These are phyloP conservation scores for Oligia strigilis DNA, from an alignment of 2,888 invertebrate species.

Conservation along the genomic window DNA sequence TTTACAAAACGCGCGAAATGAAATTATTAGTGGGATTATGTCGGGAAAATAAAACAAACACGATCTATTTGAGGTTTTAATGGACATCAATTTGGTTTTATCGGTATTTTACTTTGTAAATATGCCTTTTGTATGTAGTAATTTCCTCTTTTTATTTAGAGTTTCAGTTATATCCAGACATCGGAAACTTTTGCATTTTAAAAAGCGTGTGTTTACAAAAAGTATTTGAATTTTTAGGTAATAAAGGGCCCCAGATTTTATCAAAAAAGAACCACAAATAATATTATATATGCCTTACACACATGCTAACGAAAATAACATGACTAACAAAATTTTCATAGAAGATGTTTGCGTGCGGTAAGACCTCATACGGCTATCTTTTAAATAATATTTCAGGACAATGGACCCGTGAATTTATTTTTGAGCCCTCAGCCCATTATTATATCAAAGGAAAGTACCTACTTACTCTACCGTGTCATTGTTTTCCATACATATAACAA, in stretches of 20 bases:
- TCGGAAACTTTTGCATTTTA: background rate
- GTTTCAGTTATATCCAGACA: constrained; percentile 2
- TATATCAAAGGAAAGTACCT: constrained; percentile 38
- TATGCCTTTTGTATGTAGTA: constrained; percentile 11
- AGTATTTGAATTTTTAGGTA: constrained; percentile 3
- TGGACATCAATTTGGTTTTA: constrained; percentile 43
- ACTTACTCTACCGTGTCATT: constrained; percentile 49
- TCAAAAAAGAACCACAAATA: constrained; percentile 25
- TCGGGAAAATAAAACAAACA: constrained; percentile 65
- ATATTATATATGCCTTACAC: constrained; percentile 22
- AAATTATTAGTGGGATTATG: constrained; percentile 67
- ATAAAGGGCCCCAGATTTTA: constrained; percentile 5
- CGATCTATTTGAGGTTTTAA: constrained; percentile 42
- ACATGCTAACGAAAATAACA: constrained; percentile 48
- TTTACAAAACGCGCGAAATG: constrained; percentile 69
- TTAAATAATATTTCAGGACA: constrained; percentile 47
- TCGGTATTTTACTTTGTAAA: constrained; percentile 37
- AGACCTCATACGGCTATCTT: constrained; percentile 35
- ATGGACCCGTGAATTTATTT: constrained; percentile 49
- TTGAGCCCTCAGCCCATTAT: constrained; percentile 44
- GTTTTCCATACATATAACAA: constrained; percentile 33
- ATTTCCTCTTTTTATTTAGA: constrained; percentile 2
- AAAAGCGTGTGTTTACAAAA: constrained; percentile 5
- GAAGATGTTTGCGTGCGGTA: constrained; percentile 41
- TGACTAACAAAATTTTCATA: constrained; percentile 29